These are phyloP conservation scores for Cyprinella venusta DNA, from an alignment of 2,797 vertebrate species.

Conservation along the genomic window DNA sequence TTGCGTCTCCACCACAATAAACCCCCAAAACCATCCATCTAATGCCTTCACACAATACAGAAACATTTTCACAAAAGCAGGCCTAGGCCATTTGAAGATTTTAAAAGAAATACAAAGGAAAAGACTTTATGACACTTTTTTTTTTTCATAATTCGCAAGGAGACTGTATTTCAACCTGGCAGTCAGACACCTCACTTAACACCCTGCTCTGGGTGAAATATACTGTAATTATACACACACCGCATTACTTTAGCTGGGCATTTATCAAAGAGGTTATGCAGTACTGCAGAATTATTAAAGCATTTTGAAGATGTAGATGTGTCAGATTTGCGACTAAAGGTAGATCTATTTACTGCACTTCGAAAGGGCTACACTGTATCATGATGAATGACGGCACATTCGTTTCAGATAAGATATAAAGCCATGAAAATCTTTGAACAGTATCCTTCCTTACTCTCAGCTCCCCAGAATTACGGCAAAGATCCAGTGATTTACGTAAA, in stretches of 20 bases:
- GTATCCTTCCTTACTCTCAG: conserved; percentile 1
- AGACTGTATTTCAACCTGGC: conserved; percentile 41
- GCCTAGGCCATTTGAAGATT: conserved; percentile 3
- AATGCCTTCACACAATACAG: background rate
- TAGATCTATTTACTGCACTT: conserved; percentile 5
- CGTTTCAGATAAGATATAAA: conserved; percentile 11
- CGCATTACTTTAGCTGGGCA: conserved; percentile 21
- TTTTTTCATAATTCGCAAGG: conserved; percentile 23
- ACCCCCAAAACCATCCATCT: conserved; percentile 1
- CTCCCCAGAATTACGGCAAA: background rate
- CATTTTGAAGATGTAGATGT: conserved; percentile 20
- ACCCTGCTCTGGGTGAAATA: conserved; percentile 35
- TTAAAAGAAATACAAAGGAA: conserved; percentile 19
- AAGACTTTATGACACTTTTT: background rate
- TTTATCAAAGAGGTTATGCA: conserved; percentile 27
- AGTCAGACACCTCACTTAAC: conserved; percentile 39
- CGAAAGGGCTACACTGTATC: conserved; percentile 17
- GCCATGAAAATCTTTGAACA: background rate
- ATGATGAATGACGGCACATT: background rate
- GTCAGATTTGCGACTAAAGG: conserved; percentile 8
- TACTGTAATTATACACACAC: conserved; percentile 36
- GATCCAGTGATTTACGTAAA: background rate
- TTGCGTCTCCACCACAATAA: conserved; percentile 2
- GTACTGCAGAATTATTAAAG: conserved; percentile 21
- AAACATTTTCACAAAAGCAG: conserved; percentile 16